Percentiles rank a stretch among this genome's conserved stretches.
Evolutionary conservation across 1,140 invertebrate genomes (phyloP).

Genomic region (Bursaphelenchus mucronatus): DNA sequence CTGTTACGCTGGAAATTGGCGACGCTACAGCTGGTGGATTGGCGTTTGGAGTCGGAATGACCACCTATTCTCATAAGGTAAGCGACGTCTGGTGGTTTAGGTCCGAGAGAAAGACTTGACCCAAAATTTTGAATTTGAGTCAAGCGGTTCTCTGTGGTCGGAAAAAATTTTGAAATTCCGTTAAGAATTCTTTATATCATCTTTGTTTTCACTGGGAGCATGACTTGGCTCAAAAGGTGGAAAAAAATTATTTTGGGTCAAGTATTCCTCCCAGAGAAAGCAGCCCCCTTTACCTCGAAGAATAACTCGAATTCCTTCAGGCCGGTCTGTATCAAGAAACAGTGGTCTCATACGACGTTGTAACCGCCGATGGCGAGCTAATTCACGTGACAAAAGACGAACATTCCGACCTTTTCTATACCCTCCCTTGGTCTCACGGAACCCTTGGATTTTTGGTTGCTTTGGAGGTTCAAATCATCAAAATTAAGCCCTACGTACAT

Average conservation of each 20-base stretch:
- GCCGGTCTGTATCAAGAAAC: constrained; percentile 66
- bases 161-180: too few relatives aligned
- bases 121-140: too few relatives aligned
- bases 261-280: not conserved
- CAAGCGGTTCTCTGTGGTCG: not conserved
- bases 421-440: constrained; percentile 67
- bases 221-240: too few relatives aligned
- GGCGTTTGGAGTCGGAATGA: constrained; percentile 66
- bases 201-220: too few relatives aligned
- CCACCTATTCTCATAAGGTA: constrained; percentile 61
- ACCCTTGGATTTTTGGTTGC: constrained; percentile 66
- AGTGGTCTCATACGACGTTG: constrained; percentile 65
- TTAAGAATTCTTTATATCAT: too few relatives aligned
- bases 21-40: constrained; percentile 66
- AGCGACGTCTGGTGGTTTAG: not conserved
- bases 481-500: constrained; percentile 64
- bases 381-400: constrained; percentile 63
- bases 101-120: not conserved
- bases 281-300: not conserved
- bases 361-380: constrained; percentile 64
- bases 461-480: constrained; percentile 64
- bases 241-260: not conserved
- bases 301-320: constrained; percentile 27
- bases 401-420: constrained; percentile 64
- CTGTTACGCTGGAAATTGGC: constrained; percentile 66